Conservation (phyloP, 2,888 invertebrate species). For the Cordilura impudica region DNA sequence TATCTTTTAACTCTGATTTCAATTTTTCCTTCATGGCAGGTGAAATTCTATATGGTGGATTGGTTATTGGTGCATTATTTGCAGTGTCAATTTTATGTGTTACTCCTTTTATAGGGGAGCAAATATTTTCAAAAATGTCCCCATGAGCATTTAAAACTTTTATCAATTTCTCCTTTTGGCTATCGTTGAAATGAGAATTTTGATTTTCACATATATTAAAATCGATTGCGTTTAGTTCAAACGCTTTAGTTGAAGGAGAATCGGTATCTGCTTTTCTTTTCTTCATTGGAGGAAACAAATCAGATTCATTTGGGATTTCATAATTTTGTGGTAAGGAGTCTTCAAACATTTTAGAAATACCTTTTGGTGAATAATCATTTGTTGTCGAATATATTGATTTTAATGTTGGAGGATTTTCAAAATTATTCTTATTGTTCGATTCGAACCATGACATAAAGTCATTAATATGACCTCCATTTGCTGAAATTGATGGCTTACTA, state of each 20-base stretch:
- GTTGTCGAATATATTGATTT: background rate
- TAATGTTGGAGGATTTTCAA: background rate
- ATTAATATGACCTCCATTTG: background rate
- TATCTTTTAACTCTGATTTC: background rate
- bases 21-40: no score
- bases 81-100: no score
- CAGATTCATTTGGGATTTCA: background rate
- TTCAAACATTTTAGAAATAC: background rate
- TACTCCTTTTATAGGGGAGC: no score
- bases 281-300: no score
- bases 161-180: background rate
- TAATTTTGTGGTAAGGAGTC: background rate
- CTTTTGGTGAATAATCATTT: conserved; percentile 12
- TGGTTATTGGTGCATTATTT: no score
- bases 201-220: no score
- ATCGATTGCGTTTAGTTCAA: background rate
- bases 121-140: no score
- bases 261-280: background rate
- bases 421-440: background rate
- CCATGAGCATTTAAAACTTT: background rate
- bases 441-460: conserved; percentile 17
- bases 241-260: conserved; percentile 6
- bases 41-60: no score
- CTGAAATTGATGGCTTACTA: background rate
- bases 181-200: no score